Evolutionary conservation across 1,140 invertebrate genomes (phyloP), one percentile per base, ranked within the genome.

Genomic region (Dendroctonus valens): DNA sequence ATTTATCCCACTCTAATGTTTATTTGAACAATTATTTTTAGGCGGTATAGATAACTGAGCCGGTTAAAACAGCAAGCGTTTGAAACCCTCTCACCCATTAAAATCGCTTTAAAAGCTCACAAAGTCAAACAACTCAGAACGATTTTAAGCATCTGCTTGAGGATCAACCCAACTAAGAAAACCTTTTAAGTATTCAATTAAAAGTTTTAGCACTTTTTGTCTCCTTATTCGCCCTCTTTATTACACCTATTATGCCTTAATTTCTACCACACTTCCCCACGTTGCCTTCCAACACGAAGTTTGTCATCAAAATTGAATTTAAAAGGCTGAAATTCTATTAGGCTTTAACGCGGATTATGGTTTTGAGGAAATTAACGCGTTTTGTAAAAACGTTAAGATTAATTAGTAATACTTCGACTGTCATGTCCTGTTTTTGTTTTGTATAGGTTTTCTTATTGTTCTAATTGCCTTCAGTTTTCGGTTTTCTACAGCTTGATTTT

Each of bases 201-300:
- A 61, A 61, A 61, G 59, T 61, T 61, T 61, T 61, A 52, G 49
- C 59, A 61, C 59, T 61, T 61, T 61, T 61, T 61, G 59, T 61
- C 59, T 61, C 46, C 58, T 60, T 60, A 60, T 50, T 50, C 58
- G 58, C 50, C 60, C 60, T 63, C 60, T 63, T 63, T 63, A 63
- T 63, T 63, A 63, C 41, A 63, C 60, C 60, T 63, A 63, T 63
- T 63, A 63, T 44, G 60, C 60, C 60, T 63, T 63, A 63, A 63
- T 63, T 63, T 54, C 50, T 63, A 54, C 60, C 60, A 54, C 60
- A 63, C 48, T 63, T 41, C 51, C 48, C 14, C 48, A 51, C 48
- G 59, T 52, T 61, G 15, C 38, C 50, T 12, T 11, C 38, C 38
- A 41, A 51, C 59, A 11, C 50, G 37, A 52, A 44, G 14, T 63